Evolutionary conservation across 2,113 vertebrate species (phyloP), one percentile per base, ranked within the genome.

Genomic region (Aegypius monachus): DNA sequence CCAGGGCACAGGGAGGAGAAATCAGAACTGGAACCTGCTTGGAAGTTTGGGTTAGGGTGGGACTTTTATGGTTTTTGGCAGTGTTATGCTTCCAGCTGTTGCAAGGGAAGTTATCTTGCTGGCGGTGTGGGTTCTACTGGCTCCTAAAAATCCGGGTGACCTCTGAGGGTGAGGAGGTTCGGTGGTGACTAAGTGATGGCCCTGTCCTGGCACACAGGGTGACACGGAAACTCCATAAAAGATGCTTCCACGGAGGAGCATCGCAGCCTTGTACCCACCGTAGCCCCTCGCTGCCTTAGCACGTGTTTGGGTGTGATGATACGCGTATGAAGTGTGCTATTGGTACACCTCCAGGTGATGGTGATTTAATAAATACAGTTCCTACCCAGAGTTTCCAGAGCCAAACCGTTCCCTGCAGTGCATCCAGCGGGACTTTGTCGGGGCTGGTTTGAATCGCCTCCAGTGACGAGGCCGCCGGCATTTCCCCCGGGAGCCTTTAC

Each of bases 401-500:
- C 42, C 38, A 73, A 77, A 40, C 38, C 3, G 0, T 66, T 88
- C 61, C 84, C 36, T 23, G 50, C 67, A 31, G 70, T n/a, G 63
- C 66, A 45, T 56, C 63, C 71, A 32, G 73, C 1, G 11, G 77
- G 70, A 43, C 85, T 90, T 78, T 82, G 83, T 63, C 94, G 20
- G 85, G 90, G 86, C 86, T 94, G 43, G 29, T 92, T 92, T 87
- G 84, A 59, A 40, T 82, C 0, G 2, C 87, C 77, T 73, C 21
- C n/a, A 38, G 93, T 31, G 50, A 75, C 2, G 70, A 53, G 47
- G 91, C 79, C 0, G 12, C 65, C 0, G 20, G 59, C 1, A 1
- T 18, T 88, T 96, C 88, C 90, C 95, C 50, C 0, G 71, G 94
- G 95, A 97, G 92, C 61, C 53, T 91, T 94, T 89, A 63, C 6